Conservation (phyloP, 2,888 invertebrate genomes). For the Ormyrus rosae region DNA sequence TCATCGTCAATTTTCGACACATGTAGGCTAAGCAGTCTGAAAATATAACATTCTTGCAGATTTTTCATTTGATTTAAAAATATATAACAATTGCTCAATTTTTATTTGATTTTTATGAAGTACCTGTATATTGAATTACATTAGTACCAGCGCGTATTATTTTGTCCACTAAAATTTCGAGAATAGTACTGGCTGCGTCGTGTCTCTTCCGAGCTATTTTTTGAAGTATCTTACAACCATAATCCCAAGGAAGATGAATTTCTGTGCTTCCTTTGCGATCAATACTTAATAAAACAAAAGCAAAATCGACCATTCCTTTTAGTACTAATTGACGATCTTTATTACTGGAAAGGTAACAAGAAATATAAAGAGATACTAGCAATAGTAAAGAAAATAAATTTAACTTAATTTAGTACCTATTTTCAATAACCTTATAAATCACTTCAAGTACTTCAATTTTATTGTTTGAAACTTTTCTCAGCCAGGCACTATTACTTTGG, state of each 20-base stretch:
- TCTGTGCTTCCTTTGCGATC: slow-evolving; percentile 73
- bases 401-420: slow-evolving; percentile 71
- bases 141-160: slow-evolving; percentile 78
- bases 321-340: slow-evolving; percentile 77
- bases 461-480: slow-evolving; percentile 75
- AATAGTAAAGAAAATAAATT: not conserved
- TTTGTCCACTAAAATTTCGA: slow-evolving; percentile 78
- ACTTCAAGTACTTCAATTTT: slow-evolving; percentile 71
- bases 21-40: slow-evolving; percentile 74
- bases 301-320: slow-evolving; percentile 77
- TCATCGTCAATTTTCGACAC: slow-evolving; percentile 70
- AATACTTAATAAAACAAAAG: slow-evolving; percentile 75
- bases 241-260: slow-evolving; percentile 73
- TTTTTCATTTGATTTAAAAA: not conserved
- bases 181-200: slow-evolving; percentile 77
- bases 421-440: slow-evolving; percentile 76
- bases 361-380: slow-evolving; percentile 7
- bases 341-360: slow-evolving; percentile 68
- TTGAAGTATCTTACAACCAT: slow-evolving; percentile 79
- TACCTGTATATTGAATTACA: slow-evolving; percentile 80
- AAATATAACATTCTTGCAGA: not conserved
- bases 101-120: not conserved
- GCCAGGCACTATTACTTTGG: slow-evolving; percentile 78
- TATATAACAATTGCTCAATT: not conserved
- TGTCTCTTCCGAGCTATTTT: slow-evolving; percentile 79